Evolutionary conservation across 2,113 vertebrate genomes (phyloP).

Genomic region (Megaceryle maxima): DNA sequence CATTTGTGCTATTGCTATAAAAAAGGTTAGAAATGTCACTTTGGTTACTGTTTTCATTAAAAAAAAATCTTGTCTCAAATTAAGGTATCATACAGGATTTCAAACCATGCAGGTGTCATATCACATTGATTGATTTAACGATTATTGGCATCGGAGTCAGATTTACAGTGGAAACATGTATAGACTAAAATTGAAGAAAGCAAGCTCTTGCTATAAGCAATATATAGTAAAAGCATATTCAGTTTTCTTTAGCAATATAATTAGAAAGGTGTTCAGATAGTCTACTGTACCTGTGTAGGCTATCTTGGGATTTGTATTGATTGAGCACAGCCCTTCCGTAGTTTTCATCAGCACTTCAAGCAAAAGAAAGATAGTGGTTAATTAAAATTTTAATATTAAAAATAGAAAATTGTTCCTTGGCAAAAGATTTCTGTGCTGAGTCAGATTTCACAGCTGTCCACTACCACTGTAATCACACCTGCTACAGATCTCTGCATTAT

Average conservation of each 20-base stretch:
- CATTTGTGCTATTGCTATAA: constrained; percentile 30
- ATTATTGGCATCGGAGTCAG: background rate
- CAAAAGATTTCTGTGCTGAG: background rate
- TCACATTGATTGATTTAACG: background rate
- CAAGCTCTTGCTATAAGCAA: background rate
- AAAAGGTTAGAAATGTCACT: background rate
- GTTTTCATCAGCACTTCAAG: constrained; percentile 85
- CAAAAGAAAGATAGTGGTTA: constrained; percentile 7
- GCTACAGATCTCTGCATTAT: background rate
- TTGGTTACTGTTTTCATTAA: background rate
- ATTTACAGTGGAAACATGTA: background rate
- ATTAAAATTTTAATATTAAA: background rate
- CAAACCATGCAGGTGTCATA: background rate
- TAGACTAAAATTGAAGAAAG: background rate
- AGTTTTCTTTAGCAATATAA: background rate
- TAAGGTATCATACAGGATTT: background rate
- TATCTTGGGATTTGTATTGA: constrained; percentile 77
- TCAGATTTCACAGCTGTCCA: background rate
- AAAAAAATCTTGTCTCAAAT: background rate
- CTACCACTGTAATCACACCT: background rate
- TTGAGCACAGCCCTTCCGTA: constrained; percentile 78
- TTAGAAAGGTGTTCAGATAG: background rate
- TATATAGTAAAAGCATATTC: background rate
- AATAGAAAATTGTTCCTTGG: background rate
- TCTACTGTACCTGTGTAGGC: constrained; percentile 73